phyloP scores from a whole-genome alignment of 2,888 invertebrate genomes.

The Eupithecia inturbata region DNA sequence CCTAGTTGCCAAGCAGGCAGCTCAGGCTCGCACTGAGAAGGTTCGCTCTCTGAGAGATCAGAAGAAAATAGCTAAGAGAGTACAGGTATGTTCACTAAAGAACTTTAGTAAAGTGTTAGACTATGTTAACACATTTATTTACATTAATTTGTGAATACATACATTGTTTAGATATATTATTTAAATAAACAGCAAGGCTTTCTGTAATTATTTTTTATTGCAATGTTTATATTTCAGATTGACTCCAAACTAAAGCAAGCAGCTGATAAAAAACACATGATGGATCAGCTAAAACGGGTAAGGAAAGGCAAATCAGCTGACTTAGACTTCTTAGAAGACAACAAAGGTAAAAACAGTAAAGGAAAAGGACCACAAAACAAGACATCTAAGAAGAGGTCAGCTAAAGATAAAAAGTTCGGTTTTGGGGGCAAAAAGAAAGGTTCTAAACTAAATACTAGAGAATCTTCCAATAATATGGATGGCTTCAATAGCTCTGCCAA shows the following conservation, averaged over 20 bases:
- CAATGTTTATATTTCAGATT: conserved; percentile 78
- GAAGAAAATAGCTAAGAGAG: conserved; percentile 96
- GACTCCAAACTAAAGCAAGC: conserved; percentile 93
- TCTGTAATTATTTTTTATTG: not conserved
- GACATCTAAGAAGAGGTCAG: conserved; percentile 80
- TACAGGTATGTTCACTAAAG: conserved; percentile 77
- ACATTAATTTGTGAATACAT: not conserved
- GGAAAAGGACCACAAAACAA: conserved; percentile 69
- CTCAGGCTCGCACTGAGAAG: conserved; percentile 94
- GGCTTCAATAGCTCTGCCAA: conserved; percentile 80
- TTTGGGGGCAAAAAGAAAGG: conserved; percentile 98
- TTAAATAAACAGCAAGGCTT: not conserved
- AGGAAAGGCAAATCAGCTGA: conserved; percentile 92
- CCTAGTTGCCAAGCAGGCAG: conserved; percentile 92
- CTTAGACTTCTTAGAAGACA: conserved; percentile 91
- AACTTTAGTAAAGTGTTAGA: not conserved
- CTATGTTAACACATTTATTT: not conserved
- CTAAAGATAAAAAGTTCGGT: conserved; percentile 94
- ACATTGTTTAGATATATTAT: not conserved
- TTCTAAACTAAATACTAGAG: conserved; percentile 92
- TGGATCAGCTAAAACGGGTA: conserved; percentile 96
- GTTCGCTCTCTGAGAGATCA: conserved; percentile 95
- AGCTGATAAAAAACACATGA: conserved; percentile 95
- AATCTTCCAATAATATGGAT: conserved; percentile 88
- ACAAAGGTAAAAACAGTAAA: conserved; percentile 64